Evolutionary conservation across 2,797 vertebrate species (phyloP), one percentile per base, ranked within the genome.

Genomic region (Euphonia xanthogaster): DNA sequence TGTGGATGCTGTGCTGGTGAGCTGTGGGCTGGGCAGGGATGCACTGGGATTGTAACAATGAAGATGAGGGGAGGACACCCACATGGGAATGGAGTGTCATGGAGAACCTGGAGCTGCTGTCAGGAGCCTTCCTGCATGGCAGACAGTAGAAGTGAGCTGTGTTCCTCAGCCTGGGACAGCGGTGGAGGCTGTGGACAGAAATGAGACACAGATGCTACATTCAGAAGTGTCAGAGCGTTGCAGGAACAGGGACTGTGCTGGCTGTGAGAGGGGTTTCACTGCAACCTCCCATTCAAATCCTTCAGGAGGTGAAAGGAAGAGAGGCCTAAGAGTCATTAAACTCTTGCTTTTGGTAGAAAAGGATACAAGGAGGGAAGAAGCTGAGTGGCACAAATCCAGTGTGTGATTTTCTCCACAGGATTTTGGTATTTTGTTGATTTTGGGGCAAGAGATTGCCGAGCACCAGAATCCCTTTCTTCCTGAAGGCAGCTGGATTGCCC

Each of bases 201-300:
- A 33, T 11, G 77, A 81, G 84, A 5, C 0, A 0, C 20, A 40
- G 54, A 68, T 17, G 28, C 28, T 0, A 0, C 71, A 2, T 65
- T 68, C 1, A 4, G 60, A n/a, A 76, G 51, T 71, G 70, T 2
- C 3, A 25, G 33, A 33, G 62, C 3, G 0, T 39, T 81, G 74
- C 6, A 15, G 9, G 4, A 51, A 30, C 50, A 39, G 42, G 54
- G 40, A 18, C 45, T n/a, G 22, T n/a, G 40, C 45, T 19, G 53
- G 27, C 80, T 68, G 25, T 5, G 37, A 54, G 62, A 25, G 40
- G 21, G 23, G 27, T 91, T 37, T 93, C 24, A 33, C 76, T 80
- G 50, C 20, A 39, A 23, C 6, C 35, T 88, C 44, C n/a, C 28
- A 23, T 63, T 57, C 65, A 31, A 10, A 17, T 55, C 60, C 79